Base-by-base conservation (phyloP, 2,888 invertebrate species). In the Drosophila engyochracea region DNA sequence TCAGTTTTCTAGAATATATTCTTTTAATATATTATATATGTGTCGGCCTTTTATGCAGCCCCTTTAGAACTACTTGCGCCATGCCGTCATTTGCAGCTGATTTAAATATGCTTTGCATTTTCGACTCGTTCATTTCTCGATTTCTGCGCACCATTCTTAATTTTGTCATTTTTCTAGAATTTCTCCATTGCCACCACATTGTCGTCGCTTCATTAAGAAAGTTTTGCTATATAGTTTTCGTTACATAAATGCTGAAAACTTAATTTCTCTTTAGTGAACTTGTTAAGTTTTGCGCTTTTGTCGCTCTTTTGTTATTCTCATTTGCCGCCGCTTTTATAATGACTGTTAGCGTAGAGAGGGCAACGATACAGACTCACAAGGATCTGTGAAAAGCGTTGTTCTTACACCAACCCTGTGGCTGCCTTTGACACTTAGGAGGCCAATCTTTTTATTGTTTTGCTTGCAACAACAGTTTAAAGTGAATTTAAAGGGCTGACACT, bases 241-340 rank as follows among this genome's bases (percentile, higher is more conserved):
- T 89, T 80, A 77, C 90, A 87, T 90, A 90, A 85, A 85, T 82
- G 85, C 72, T 85, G 85, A 85, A 90, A 85, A 90, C 85, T 85
- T 90, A 85, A 85, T 85, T 85, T 90, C 89, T 85, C 67, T 83
- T 90, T 90, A 86, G 89, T 90, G 90, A 86, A 86, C 90, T 86
- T 88, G 90, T 88, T 88, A 86, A 88, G 85, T 90, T 90, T 73
- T 88, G 72, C 80, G 59, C 52, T 64, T 55, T 58, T 39, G 44
- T 51, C 57, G 59, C 66, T 44, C 31, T 63, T 70, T 69, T 64
- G 65, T 58, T 70, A 67, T 64, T 76, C 65, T 70, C 71, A 69
- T 74, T 79, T 81, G 57, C 72, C 69, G 67, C 61, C 51, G 64
- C 84, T 76, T 87, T 73, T 79, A 84, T 83, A 76, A 77, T 83